phyloP scores from a whole-genome alignment of 2,888 invertebrate genomes.

The Sabatieria punctata region DNA sequence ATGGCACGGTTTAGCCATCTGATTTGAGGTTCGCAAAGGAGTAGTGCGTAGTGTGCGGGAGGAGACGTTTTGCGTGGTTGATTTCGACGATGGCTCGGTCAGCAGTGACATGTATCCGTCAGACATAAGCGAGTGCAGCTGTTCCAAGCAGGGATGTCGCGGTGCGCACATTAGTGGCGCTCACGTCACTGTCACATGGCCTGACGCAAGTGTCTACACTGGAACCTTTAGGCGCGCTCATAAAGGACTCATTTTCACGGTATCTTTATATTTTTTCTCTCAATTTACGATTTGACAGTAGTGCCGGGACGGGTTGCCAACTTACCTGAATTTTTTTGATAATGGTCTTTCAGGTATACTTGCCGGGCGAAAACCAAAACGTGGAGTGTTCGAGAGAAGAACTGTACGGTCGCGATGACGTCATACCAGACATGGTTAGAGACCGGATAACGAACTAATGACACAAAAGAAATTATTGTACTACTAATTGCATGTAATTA shows the following conservation, averaged over 20 bases:
- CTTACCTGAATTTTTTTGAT: too few relatives aligned
- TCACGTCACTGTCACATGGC: constrained; percentile 6
- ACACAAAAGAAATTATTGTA: too few relatives aligned
- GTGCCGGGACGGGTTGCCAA: too few relatives aligned
- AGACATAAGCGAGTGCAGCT: constrained; percentile 8
- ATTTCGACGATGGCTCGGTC: constrained; percentile 45
- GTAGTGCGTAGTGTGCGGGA: constrained; percentile 38
- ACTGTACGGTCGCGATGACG: neutral
- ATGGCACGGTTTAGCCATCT: too few relatives aligned
- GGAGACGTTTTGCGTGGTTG: constrained; percentile 43
- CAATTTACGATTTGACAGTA: too few relatives aligned
- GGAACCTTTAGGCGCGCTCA: constrained; percentile 8
- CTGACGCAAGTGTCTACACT: constrained; percentile 5
- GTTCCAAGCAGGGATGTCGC: constrained; percentile 2
- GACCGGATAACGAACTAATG: neutral
- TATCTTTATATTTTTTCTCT: too few relatives aligned
- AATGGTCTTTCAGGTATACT: too few relatives aligned
- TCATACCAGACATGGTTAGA: neutral
- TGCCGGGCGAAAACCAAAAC: neutral
- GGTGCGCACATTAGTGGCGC: constrained; percentile 8
- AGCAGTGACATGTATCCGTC: constrained; percentile 42
- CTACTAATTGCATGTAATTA: too few relatives aligned
- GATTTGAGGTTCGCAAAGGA: constrained; percentile 40
- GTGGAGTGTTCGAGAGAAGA: constrained; percentile 1
- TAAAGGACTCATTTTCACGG: neutral